Evolutionary conservation across 2,888 invertebrate genomes (phyloP).

Genomic region (Tuberolachnus salignus): DNA sequence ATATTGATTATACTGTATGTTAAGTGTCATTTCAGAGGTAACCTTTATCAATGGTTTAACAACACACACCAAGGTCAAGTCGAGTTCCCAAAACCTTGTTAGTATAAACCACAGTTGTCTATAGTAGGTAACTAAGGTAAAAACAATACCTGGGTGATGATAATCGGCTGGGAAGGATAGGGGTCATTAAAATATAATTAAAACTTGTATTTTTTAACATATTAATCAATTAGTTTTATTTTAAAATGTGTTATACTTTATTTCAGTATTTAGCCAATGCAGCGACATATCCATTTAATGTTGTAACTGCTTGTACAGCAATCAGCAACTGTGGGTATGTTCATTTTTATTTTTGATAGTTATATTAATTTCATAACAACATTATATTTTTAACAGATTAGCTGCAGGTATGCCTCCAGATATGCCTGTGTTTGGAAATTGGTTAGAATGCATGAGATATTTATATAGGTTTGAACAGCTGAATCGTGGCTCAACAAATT

Average conservation of each 20-base stretch:
- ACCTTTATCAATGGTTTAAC: too few relatives aligned
- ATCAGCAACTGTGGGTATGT: slow-evolving; percentile 77
- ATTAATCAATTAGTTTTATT: not conserved
- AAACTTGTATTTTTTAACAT: too few relatives aligned
- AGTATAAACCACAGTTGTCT: too few relatives aligned
- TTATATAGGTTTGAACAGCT: slow-evolving; percentile 76
- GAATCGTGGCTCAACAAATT: slow-evolving; percentile 83
- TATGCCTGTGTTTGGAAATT: slow-evolving; percentile 81
- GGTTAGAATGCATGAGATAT: slow-evolving; percentile 85
- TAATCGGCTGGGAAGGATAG: too few relatives aligned
- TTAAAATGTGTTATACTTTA: slow-evolving; percentile 19
- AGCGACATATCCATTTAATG: slow-evolving; percentile 88
- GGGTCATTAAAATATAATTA: too few relatives aligned
- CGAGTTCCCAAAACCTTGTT: too few relatives aligned
- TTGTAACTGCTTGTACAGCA: slow-evolving; percentile 90
- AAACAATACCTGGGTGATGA: too few relatives aligned
- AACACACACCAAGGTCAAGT: too few relatives aligned
- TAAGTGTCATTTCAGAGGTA: too few relatives aligned
- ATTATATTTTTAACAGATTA: slow-evolving; percentile 66
- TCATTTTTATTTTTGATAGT: slow-evolving; percentile 17
- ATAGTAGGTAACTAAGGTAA: too few relatives aligned
- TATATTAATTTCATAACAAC: not conserved
- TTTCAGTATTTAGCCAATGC: slow-evolving; percentile 78
- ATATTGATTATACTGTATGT: too few relatives aligned
- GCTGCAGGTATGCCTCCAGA: slow-evolving; percentile 81